Percentiles rank a stretch among this genome's conserved stretches.
phyloP scores from a whole-genome alignment of 2,888 invertebrate species.

The Brachypalpus laphriformis region DNA sequence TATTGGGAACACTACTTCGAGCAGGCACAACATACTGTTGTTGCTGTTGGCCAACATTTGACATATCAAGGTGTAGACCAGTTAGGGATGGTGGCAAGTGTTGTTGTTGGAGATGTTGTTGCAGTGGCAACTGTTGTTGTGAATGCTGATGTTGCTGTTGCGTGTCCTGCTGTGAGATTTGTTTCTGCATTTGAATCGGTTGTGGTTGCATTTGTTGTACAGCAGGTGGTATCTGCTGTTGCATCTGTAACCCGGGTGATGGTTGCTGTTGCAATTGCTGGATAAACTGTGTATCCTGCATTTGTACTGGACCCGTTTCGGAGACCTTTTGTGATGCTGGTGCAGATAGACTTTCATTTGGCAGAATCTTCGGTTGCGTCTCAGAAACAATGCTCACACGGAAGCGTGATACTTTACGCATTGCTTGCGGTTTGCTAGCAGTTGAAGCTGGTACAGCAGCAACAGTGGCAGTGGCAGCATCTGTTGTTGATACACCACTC shows the following conservation, averaged over 20 bases:
- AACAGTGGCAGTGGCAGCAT: slow-evolving; percentile 2
- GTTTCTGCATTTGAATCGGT: slow-evolving; percentile 19
- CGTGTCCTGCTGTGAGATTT: slow-evolving; percentile 33
- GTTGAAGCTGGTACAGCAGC: slow-evolving; percentile 1
- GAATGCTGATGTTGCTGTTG: not conserved
- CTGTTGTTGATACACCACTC: slow-evolving; percentile 9
- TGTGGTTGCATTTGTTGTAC: slow-evolving; percentile 1
- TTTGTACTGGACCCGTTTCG: slow-evolving; percentile 25
- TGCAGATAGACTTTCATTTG: slow-evolving; percentile 48
- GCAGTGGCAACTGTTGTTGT: slow-evolving; percentile 52
- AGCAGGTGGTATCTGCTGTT: slow-evolving; percentile 26
- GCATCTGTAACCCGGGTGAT: slow-evolving; percentile 23
- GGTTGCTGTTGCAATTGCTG: slow-evolving; percentile 45
- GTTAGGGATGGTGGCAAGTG: slow-evolving; percentile 59
- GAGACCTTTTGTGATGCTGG: slow-evolving; percentile 64
- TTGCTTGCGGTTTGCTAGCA: slow-evolving; percentile 15
- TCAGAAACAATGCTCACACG: slow-evolving; percentile 66
- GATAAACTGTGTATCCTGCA: slow-evolving; percentile 2
- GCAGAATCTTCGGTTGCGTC: slow-evolving; percentile 29
- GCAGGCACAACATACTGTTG: slow-evolving; percentile 29
- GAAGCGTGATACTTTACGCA: slow-evolving; percentile 64
- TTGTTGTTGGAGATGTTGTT: slow-evolving; percentile 39
- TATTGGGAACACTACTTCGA: slow-evolving; percentile 50
- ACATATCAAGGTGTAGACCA: slow-evolving; percentile 72
- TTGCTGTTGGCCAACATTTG: slow-evolving; percentile 40